Conservation (phyloP, 1,140 invertebrate species). For the Leptonema lineaticorne region DNA sequence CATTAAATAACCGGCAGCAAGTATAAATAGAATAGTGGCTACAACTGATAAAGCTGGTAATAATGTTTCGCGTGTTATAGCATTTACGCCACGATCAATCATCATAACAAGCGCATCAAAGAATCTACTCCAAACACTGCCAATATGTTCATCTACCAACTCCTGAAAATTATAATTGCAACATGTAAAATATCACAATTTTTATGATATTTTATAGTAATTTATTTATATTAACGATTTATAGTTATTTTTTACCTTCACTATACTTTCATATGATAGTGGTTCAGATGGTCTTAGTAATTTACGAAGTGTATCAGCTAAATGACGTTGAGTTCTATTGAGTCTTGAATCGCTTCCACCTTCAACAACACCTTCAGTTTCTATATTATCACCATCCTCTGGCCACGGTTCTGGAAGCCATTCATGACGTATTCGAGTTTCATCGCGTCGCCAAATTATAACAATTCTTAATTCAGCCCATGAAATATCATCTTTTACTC, state of each 20-base stretch:
- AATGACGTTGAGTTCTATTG: conserved; percentile 71
- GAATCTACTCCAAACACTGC: conserved; percentile 71
- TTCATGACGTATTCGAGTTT: conserved; percentile 84
- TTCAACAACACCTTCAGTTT: conserved; percentile 47
- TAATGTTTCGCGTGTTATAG: conserved; percentile 77
- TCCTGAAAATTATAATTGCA: conserved; percentile 54
- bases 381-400: conserved; percentile 49
- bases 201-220: background rate
- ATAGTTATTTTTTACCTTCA: conserved; percentile 51
- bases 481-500: conserved; percentile 48
- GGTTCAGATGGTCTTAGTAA: conserved; percentile 71
- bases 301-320: conserved; percentile 72
- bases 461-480: conserved; percentile 72
- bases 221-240: background rate
- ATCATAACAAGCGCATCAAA: conserved; percentile 67
- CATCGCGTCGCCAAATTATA: conserved; percentile 86
- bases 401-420: conserved; percentile 76
- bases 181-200: conserved; percentile 13
- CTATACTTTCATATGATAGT: conserved; percentile 69
- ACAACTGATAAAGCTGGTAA: conserved; percentile 80
- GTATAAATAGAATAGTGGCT: conserved; percentile 77
- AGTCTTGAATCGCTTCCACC: conserved; percentile 55
- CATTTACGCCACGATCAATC: conserved; percentile 72
- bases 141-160: conserved; percentile 72
- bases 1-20: conserved; percentile 83